Evolutionary conservation across 2,888 invertebrate genomes (phyloP), one percentile per base, ranked within the genome.

Genomic region (Disparrhopalites patrizii): DNA sequence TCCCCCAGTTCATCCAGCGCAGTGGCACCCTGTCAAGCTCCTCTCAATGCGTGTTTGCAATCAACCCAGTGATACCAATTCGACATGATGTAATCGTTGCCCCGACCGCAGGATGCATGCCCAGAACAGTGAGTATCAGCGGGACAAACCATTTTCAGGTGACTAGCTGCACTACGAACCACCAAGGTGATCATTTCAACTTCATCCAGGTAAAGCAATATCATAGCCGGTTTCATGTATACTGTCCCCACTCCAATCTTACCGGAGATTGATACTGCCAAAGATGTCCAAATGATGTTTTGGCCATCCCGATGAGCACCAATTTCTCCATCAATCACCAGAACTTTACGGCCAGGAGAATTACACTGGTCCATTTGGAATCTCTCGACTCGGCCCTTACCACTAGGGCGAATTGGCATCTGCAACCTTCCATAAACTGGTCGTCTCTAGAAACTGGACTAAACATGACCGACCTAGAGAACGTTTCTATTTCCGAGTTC

Each of bases 141-240:
- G 5, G 2, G 54, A 20, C 52, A 0, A 56, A 62, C 8, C 40
- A 69, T 15, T 69, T 61, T 25, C 1, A 0, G 1, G 33, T 67
- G 0, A 15, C 8, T 5, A 13, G 51, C 2, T 66, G 70, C 20
- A 18, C 38, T 2, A 28, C 18, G 1, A 4, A 3, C 15, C 33
- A 43, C 1, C 38, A n/a, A 1, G 1, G 23, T 1, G 67, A 70
- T 18, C 36, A 65, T 2, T 3, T 5, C 0, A 38, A 67, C 8
- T 68, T 58, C 33, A 33, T 69, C 13, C 69, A 71, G 51, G 30
- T 69, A 0, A 71, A 69, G 36, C 50, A 57, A 0, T 23, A 57
- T n/a, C 2, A 62, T 20, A 62, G 63, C 1, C 18, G 7, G 0
- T 40, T 38, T 25, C n/a, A 64, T 23, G 36, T 70, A 0, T 70